Evolutionary conservation across 2,113 vertebrate species (phyloP), one percentile per base, ranked within the genome.

Genomic region (Cyanistes caeruleus): DNA sequence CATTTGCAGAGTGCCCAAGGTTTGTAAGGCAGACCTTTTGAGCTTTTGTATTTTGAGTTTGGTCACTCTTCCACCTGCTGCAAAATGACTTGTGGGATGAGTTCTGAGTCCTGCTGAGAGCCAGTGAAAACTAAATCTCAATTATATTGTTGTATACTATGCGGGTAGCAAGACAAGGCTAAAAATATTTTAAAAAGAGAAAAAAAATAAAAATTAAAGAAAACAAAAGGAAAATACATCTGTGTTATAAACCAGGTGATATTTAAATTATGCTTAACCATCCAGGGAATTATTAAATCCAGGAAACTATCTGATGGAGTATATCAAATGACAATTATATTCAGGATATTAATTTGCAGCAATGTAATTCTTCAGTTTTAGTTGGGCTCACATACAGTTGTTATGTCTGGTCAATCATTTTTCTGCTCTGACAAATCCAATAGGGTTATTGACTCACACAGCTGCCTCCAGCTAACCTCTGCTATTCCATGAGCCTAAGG

Each of bases 341-440:
- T 60, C 48, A 72, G 20, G 5, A 18, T 64, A 59, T 27, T 63
- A 46, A 39, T 86, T 72, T 21, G 14, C 55, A 20, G 0, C 2
- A 51, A 17, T 30, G 21, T 21, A 52, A 31, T 56, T 76, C n/a
- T 73, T 80, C n/a, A 35, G 11, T 80, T 77, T 87, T 56, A 37
- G 6, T 21, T 22, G 7, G 12, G 15, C 27, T 84, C 4, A 58
- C 3, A 63, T 35, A 11, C 0, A 1, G 11, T 10, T 20, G 4
- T 51, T 48, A 15, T 46, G 5, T 35, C 46, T 48, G n/a, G 5
- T 9, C 28, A 53, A 31, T 49, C 0, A 46, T 68, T 80, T 92
- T 53, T 28, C 20, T 39, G 6, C 9, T 15, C 20, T 81, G 25
- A 69, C 4, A 58, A 84, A 49, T 84, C 41, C 6, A 27, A 7